Percentiles rank a stretch among this genome's conserved stretches.
Conservation (phyloP, 2,797 vertebrate genomes). For the Chanos chanos region DNA sequence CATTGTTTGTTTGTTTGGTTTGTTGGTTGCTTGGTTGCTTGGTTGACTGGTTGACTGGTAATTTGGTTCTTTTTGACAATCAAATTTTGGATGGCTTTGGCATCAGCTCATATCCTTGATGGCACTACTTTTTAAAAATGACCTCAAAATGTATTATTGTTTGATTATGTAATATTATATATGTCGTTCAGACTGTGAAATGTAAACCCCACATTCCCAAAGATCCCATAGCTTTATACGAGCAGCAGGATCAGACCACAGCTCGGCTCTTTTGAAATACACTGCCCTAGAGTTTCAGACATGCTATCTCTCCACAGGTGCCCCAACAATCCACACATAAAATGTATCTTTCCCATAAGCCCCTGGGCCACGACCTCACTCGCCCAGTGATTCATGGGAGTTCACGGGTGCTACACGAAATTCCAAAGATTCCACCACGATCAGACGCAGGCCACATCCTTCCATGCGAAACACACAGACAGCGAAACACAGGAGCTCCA, state of each 20-base stretch:
- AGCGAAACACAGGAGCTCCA: constrained; percentile 21
- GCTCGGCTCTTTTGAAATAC: constrained; percentile 7
- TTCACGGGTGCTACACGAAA: constrained; percentile 28
- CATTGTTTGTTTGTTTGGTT: too few species aligned
- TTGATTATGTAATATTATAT: too few species aligned
- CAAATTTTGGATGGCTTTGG: too few species aligned
- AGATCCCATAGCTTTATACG: too few species aligned
- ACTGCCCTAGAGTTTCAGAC: constrained; percentile 29
- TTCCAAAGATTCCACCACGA: constrained; percentile 35
- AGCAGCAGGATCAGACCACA: not conserved
- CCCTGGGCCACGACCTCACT: constrained; percentile 23
- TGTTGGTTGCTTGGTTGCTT: too few species aligned
- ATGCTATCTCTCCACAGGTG: constrained; percentile 39
- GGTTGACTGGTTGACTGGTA: too few species aligned
- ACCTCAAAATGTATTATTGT: too few species aligned
- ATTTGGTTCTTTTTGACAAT: too few species aligned
- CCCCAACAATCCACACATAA: constrained; percentile 27
- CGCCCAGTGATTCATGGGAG: constrained; percentile 31
- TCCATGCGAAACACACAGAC: constrained; percentile 34
- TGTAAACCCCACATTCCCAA: too few species aligned
- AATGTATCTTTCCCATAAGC: constrained; percentile 38
- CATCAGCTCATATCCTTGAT: too few species aligned
- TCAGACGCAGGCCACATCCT: constrained; percentile 5
- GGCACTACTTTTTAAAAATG: too few species aligned
- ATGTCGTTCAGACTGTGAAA: too few species aligned